A percentile compares a stretch with the other conserved stretches of the same genome.
Evolutionary conservation across 2,888 invertebrate species (phyloP).

Genomic region (Bugulina stolonifera): DNA sequence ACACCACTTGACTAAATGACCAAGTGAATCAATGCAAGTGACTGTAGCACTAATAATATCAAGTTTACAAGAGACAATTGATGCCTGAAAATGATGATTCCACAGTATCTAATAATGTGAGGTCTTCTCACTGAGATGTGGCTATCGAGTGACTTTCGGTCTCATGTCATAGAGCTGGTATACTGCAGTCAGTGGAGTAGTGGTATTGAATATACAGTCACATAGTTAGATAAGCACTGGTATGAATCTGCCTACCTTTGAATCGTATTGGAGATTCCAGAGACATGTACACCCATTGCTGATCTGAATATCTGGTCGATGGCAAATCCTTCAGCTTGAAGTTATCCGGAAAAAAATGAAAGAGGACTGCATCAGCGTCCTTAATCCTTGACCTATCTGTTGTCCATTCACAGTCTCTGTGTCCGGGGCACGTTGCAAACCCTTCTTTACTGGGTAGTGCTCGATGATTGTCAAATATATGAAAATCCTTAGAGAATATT

Average conservation of each 20-base stretch:
- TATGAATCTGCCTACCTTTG: neutral
- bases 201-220: too few relatives aligned
- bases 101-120: too few relatives aligned
- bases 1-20: too few relatives aligned
- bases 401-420: constrained; percentile 9
- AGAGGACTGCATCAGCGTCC: neutral
- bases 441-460: neutral
- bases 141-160: too few relatives aligned
- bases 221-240: too few relatives aligned
- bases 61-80: too few relatives aligned
- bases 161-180: too few relatives aligned
- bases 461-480: neutral
- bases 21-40: too few relatives aligned
- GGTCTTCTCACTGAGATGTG: too few relatives aligned
- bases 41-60: too few relatives aligned
- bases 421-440: neutral
- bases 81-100: too few relatives aligned
- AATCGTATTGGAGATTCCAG: constrained; percentile 1
- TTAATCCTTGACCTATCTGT: neutral
- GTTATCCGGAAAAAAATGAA: constrained; percentile 1
- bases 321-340: neutral
- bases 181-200: too few relatives aligned
- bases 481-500: neutral
- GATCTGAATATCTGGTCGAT: neutral
- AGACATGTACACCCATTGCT: neutral